phyloP scores from a whole-genome alignment of 2,888 invertebrate species.

The Campoplex capitator region DNA sequence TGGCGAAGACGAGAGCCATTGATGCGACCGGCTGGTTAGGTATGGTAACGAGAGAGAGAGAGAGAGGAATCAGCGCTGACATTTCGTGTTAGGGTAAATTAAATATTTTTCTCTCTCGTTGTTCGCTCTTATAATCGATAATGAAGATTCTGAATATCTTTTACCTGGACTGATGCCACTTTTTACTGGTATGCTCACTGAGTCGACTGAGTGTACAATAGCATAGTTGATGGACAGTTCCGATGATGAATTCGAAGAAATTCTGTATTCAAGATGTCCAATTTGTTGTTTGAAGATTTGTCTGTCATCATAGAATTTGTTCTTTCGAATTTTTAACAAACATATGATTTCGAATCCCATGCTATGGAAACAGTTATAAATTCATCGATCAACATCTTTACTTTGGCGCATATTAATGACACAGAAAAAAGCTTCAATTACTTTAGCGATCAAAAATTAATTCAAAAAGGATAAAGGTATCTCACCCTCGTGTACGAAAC shows the following conservation, averaged over 20 bases:
- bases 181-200: neutral
- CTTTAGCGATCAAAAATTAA: neutral
- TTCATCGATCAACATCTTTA: neutral
- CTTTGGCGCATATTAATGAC: neutral
- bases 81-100: slow-evolving; percentile 26
- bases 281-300: no score
- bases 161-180: neutral
- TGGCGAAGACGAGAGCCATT: slow-evolving; percentile 46
- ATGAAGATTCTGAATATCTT: neutral
- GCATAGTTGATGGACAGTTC: no score
- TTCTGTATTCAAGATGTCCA: no score
- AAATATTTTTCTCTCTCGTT: slow-evolving; percentile 2
- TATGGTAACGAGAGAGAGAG: slow-evolving; percentile 9
- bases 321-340: neutral
- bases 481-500: neutral
- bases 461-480: neutral
- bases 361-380: neutral
- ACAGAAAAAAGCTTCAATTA: neutral
- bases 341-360: neutral
- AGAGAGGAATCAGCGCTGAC: slow-evolving; percentile 16
- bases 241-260: no score
- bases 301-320: no score
- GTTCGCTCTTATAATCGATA: neutral
- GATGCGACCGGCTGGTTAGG: slow-evolving; percentile 38
- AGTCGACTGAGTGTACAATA: neutral